These are phyloP conservation scores for Zaprionus camerounensis DNA, from an alignment of 1,140 invertebrate genomes.

Conservation along the genomic window DNA sequence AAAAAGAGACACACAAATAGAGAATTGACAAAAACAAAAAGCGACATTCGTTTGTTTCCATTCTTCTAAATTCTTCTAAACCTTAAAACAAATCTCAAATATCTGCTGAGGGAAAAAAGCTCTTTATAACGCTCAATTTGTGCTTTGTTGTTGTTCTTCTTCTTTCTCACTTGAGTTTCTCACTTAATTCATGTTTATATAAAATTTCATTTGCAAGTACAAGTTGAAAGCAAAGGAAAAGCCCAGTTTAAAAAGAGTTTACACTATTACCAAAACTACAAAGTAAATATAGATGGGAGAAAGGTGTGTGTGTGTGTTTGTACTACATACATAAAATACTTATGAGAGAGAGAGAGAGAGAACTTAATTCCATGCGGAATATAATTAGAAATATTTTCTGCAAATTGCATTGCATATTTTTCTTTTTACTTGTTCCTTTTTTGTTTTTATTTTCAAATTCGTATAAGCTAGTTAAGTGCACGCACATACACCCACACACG, in stretches of 20 bases:
- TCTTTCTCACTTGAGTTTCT: not conserved
- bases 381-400: conserved; percentile 9
- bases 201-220: conserved; percentile 30
- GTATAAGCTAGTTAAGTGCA: conserved; percentile 34
- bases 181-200: not conserved
- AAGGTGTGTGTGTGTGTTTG: conserved; percentile 4
- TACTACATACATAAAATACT: conserved; percentile 32
- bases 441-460: conserved; percentile 13
- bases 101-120: conserved; percentile 32
- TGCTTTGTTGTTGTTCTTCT: not conserved
- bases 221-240: conserved; percentile 53
- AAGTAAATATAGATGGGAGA: conserved; percentile 42
- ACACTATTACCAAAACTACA: conserved; percentile 55
- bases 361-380: conserved; percentile 33
- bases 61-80: not conserved
- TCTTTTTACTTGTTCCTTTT: conserved; percentile 10
- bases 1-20: conserved; percentile 35
- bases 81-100: not conserved
- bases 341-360: conserved; percentile 24
- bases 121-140: conserved; percentile 16
- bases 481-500: not conserved
- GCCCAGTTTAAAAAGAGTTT: conserved; percentile 44
- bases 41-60: conserved; percentile 9
- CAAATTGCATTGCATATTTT: conserved; percentile 14
- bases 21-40: conserved; percentile 32